Base-by-base conservation (phyloP, 1,140 invertebrate species). In the Anastrepha ludens region DNA sequence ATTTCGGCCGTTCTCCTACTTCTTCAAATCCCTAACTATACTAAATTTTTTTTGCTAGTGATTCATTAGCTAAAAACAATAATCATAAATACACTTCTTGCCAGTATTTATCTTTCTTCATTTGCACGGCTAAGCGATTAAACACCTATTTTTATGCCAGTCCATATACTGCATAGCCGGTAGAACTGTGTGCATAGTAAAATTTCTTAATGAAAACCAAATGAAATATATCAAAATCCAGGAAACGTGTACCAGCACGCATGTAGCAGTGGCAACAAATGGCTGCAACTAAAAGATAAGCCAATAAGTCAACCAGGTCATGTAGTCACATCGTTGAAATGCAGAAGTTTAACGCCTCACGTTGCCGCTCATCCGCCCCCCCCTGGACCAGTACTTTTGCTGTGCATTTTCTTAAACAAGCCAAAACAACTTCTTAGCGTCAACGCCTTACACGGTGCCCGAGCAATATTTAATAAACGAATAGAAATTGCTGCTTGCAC, bases 221-320 rank as follows among this genome's bases (percentile, higher is more conserved):
- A 81, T 81, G 74, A 81, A 81, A 81, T 81, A 41, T 81, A 81
- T 81, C 74, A 81, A 81, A 81, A 81, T 81, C 44, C 47, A n/a
- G n/a, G 47, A 81, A 81, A 81, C 47, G 47, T 81, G 74, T 55
- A 81, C 47, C 15, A 55, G 20, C 74, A 81, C 47, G 74, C 74
- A 81, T 74, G 70, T 17, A 44, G 70, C 41, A 13, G 8, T 81
- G 47, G 2, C 47, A 55, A 29, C 74, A 81, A 81, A 81, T 81
- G 55, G 74, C 74, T 81, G 74, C 47, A 81, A 55, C 74, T 81
- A 81, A 41, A 81, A 81, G 74, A 81, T 81, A 81, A 81, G 74
- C 74, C 74, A 81, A 55, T 81, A 81, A 81, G 74, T 29, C 50
- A 58, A 47, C 41, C 74, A 81, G 74, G 74, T 81, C 74, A 81